Conservation (phyloP, 2,888 invertebrate genomes). For the Volucella zonaria region DNA sequence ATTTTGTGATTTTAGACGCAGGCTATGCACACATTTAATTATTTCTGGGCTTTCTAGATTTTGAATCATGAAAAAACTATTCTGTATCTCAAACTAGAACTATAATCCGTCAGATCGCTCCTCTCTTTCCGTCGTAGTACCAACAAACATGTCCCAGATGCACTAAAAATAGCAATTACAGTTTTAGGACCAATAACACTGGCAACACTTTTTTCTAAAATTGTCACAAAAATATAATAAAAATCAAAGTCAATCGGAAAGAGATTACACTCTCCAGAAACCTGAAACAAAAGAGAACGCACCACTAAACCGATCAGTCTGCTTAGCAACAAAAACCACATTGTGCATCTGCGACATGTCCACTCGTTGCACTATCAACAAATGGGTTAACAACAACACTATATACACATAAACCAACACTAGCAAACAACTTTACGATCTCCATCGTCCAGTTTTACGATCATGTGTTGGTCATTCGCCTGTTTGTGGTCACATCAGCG, state of each 20-base stretch:
- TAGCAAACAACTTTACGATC: constrained; percentile 43
- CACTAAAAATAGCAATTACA: neutral
- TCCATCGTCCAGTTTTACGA: constrained; percentile 9
- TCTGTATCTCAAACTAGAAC: too few relatives aligned
- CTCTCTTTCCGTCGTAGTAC: too few relatives aligned
- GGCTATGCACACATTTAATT: too few relatives aligned
- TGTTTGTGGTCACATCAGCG: constrained; percentile 62
- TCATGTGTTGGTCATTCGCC: constrained; percentile 19
- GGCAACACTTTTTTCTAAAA: constrained; percentile 15
- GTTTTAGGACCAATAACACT: neutral
- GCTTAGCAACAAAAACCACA: constrained; percentile 45
- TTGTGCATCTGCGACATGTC: constrained; percentile 10
- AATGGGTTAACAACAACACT: neutral
- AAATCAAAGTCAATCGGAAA: constrained; percentile 2
- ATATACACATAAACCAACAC: constrained; percentile 26
- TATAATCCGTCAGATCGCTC: too few relatives aligned
- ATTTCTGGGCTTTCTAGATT: too few relatives aligned
- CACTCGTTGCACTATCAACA: constrained; percentile 48
- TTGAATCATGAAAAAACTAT: too few relatives aligned
- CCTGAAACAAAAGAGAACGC: constrained; percentile 20
- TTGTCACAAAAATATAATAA: constrained; percentile 5
- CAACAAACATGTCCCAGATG: neutral
- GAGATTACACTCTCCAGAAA: constrained; percentile 20
- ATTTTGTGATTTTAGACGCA: too few relatives aligned
- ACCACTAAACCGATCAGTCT: constrained; percentile 27